A percentile compares a stretch with the other conserved stretches of the same genome.
Conservation (phyloP, 2,888 invertebrate species). For the Lomographa bimaculata region DNA sequence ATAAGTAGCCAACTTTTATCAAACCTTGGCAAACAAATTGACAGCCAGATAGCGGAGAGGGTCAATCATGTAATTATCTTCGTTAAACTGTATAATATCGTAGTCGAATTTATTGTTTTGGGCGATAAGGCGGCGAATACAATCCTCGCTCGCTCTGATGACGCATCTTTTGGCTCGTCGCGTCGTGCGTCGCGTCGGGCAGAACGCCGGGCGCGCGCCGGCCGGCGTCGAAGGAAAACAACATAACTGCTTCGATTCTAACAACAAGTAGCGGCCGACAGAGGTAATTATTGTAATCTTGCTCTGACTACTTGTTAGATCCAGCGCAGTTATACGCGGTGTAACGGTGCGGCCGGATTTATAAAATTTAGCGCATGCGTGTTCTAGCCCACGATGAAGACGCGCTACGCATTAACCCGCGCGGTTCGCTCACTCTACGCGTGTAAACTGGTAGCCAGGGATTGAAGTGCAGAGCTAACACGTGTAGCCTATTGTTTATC, state of each 20-base stretch:
- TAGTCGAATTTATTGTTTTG: slow-evolving; percentile 24
- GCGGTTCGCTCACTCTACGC: slow-evolving; percentile 20
- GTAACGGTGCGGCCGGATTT: slow-evolving; percentile 55
- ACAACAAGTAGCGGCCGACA: slow-evolving; percentile 31
- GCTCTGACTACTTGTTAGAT: slow-evolving; percentile 44
- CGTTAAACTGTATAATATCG: slow-evolving; percentile 36
- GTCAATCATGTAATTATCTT: slow-evolving; percentile 47
- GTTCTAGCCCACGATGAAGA: slow-evolving; percentile 35
- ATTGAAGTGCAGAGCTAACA: slow-evolving; percentile 29
- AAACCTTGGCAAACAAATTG: slow-evolving; percentile 46
- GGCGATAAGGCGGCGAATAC: slow-evolving; percentile 37
- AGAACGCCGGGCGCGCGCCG: slow-evolving; percentile 29
- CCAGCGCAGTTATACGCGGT: slow-evolving; percentile 39
- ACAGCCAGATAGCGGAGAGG: slow-evolving; percentile 44
- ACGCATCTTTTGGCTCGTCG: slow-evolving; percentile 34
- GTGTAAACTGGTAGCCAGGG: slow-evolving; percentile 19
- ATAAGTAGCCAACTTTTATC: slow-evolving; percentile 21
- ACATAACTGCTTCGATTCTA: slow-evolving; percentile 34
- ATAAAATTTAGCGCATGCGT: slow-evolving; percentile 51
- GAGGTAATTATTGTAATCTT: slow-evolving; percentile 49
- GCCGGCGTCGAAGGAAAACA: slow-evolving; percentile 33
- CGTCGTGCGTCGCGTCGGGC: slow-evolving; percentile 30
- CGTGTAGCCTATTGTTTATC: slow-evolving; percentile 45
- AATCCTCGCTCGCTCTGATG: slow-evolving; percentile 35
- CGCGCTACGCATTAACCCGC: slow-evolving; percentile 42